Conservation (phyloP, 2,888 invertebrate species). For the Norana najaformis region DNA sequence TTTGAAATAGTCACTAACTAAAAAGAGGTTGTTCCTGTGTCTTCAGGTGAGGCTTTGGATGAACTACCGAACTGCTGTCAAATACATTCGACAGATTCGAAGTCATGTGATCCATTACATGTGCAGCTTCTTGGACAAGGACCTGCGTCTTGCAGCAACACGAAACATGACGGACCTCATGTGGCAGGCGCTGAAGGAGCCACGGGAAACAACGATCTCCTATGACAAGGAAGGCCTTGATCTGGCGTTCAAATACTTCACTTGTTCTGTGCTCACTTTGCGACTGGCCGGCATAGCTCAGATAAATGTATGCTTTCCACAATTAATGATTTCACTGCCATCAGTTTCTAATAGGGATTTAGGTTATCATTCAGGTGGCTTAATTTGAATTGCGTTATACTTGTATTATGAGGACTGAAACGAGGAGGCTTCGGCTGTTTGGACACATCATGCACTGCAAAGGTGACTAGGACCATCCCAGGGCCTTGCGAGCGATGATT, state of each 20-base stretch:
- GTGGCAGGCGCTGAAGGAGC: constrained; percentile 85
- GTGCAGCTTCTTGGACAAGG: constrained; percentile 89
- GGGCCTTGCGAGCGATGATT: too few relatives aligned
- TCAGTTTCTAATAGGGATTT: background rate
- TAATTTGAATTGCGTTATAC: too few relatives aligned
- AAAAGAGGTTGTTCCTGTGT: background rate
- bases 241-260: constrained; percentile 93
- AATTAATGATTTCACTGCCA: background rate
- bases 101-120: constrained; percentile 83
- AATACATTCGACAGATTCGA: constrained; percentile 83
- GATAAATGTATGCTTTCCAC: constrained; percentile 73
- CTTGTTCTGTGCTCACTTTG: constrained; percentile 90
- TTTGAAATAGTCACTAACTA: background rate
- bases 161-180: constrained; percentile 94
- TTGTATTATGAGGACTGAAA: too few relatives aligned
- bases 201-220: constrained; percentile 66
- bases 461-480: too few relatives aligned
- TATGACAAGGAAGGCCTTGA: constrained; percentile 87
- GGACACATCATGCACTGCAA: too few relatives aligned
- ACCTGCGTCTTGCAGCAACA: constrained; percentile 82
- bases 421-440: too few relatives aligned
- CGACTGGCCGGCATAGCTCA: constrained; percentile 88
- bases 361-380: background rate
- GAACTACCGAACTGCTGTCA: constrained; percentile 85
- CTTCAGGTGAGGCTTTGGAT: constrained; percentile 81